Percentiles rank a stretch among this genome's conserved stretches.
Evolutionary conservation across 2,888 invertebrate genomes (phyloP).

Genomic region (Gastrophysa polygoni): DNA sequence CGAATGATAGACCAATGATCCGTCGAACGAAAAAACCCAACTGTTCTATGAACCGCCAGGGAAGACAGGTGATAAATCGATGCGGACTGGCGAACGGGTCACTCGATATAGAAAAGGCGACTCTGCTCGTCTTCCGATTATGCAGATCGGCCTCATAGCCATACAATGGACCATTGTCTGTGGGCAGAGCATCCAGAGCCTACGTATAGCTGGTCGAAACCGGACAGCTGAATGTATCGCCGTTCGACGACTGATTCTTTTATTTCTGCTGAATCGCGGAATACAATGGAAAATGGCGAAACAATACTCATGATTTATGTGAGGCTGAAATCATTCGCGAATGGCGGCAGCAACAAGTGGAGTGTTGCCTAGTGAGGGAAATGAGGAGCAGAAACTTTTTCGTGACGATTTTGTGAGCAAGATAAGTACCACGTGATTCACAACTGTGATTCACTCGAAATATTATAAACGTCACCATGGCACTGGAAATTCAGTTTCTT

Average conservation of each 20-base stretch:
- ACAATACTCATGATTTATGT: constrained; percentile 12
- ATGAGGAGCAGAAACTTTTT: too few species aligned
- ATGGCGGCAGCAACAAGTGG: too few species aligned
- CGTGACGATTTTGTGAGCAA: too few species aligned
- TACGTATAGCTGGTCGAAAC: constrained; percentile 11
- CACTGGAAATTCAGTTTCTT: too few species aligned
- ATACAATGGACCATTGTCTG: constrained; percentile 26
- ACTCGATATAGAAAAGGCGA: constrained; percentile 17
- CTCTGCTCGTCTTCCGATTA: constrained; percentile 34
- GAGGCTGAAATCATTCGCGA: not conserved
- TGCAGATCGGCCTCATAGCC: constrained; percentile 25
- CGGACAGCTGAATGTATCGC: constrained; percentile 25
- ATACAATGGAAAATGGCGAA: constrained; percentile 17
- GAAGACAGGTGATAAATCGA: constrained; percentile 32
- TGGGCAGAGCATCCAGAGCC: not conserved
- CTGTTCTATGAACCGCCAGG: constrained; percentile 2
- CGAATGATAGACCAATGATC: too few species aligned
- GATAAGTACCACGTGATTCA: too few species aligned
- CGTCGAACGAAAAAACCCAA: too few species aligned
- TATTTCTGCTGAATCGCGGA: constrained; percentile 17
- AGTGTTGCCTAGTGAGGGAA: too few species aligned
- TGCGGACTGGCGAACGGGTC: constrained; percentile 23
- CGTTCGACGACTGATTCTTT: constrained; percentile 22
- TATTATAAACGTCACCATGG: too few species aligned
- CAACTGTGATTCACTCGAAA: too few species aligned